Evolutionary conservation across 2,797 vertebrate genomes (phyloP).

Genomic region (Babyrousa celebensis): DNA sequence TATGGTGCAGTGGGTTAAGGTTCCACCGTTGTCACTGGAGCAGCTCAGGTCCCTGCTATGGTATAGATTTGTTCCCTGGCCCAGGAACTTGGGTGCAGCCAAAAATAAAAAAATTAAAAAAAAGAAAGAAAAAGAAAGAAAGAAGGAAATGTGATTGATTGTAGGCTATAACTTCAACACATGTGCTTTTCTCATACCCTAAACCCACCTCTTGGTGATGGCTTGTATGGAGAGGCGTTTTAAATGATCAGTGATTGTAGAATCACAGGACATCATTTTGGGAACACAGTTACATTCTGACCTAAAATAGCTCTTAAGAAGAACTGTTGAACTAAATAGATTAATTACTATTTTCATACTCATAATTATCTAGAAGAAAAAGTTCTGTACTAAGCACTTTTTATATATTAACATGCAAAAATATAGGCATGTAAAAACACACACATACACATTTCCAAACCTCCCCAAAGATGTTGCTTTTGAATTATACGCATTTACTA

Average conservation of each 20-base stretch:
- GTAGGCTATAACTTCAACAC: neutral
- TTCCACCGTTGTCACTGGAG: too few species aligned
- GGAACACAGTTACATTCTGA: conserved; percentile 41
- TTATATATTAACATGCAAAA: conserved; percentile 18
- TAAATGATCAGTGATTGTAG: conserved; percentile 39
- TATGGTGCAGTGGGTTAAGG: too few species aligned
- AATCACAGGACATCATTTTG: neutral
- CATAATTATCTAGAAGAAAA: conserved; percentile 45
- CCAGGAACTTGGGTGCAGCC: too few species aligned
- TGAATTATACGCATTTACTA: conserved; percentile 29
- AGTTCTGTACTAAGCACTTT: neutral
- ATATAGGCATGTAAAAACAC: neutral
- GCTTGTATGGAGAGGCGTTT: conserved; percentile 54
- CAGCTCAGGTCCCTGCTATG: too few species aligned
- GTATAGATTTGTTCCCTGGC: too few species aligned
- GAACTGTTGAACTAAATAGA: conserved; percentile 29
- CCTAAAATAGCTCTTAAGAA: neutral
- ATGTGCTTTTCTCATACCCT: neutral
- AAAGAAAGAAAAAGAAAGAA: too few species aligned
- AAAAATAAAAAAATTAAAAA: too few species aligned
- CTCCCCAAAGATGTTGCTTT: conserved; percentile 11
- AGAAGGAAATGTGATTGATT: neutral
- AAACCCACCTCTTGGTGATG: neutral
- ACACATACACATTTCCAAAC: neutral
- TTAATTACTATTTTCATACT: conserved; percentile 7